A percentile compares a stretch with the other conserved stretches of the same genome.
phyloP scores from a whole-genome alignment of 2,888 invertebrate species.

The Noctua fimbriata region DNA sequence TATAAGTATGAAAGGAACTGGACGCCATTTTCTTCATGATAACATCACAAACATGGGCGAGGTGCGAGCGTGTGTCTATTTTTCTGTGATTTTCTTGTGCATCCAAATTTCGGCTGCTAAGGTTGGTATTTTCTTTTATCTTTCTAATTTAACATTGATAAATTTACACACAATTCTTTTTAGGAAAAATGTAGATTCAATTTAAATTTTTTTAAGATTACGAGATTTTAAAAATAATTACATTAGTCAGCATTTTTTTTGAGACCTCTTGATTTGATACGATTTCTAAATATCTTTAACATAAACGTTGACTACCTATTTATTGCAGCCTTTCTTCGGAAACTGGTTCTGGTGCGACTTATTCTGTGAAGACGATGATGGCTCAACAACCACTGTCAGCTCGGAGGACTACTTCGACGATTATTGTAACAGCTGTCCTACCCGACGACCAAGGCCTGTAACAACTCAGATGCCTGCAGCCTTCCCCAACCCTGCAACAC shows the following conservation, averaged over 20 bases:
- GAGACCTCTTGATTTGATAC: neutral
- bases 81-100: slow-evolving; percentile 78
- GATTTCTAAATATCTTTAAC: neutral
- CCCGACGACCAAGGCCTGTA: slow-evolving; percentile 54
- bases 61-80: slow-evolving; percentile 76
- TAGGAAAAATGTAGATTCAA: neutral
- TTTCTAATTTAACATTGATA: neutral
- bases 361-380: slow-evolving; percentile 75
- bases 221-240: neutral
- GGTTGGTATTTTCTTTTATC: slow-evolving; percentile 72
- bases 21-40: slow-evolving; percentile 79
- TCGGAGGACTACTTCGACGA: slow-evolving; percentile 46
- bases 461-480: slow-evolving; percentile 40
- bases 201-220: neutral
- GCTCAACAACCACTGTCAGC: slow-evolving; percentile 60
- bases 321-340: slow-evolving; percentile 78
- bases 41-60: slow-evolving; percentile 82
- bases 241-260: neutral
- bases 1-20: slow-evolving; percentile 83
- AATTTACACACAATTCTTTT: neutral
- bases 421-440: slow-evolving; percentile 41
- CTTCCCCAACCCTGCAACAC: slow-evolving; percentile 9
- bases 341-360: slow-evolving; percentile 72
- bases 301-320: neutral
- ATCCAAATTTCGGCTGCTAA: slow-evolving; percentile 75